phyloP scores from a whole-genome alignment of 2,888 invertebrate species.

The Dilophus febrilis region DNA sequence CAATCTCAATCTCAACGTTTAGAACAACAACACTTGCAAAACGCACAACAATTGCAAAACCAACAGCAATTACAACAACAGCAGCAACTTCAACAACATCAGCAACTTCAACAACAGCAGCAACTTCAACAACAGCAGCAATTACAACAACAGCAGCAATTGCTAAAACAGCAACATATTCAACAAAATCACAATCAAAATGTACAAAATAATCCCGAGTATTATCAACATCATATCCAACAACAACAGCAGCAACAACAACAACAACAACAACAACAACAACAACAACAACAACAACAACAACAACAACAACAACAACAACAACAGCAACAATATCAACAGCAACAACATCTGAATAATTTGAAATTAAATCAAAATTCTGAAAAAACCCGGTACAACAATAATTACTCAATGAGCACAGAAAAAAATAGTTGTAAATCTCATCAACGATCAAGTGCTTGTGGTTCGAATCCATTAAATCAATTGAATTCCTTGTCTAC shows the following conservation, averaged over 20 bases:
- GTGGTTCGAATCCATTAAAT: too few species aligned
- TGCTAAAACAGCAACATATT: conserved; percentile 7
- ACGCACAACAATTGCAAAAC: neutral
- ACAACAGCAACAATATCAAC: too few species aligned
- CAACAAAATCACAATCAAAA: conserved; percentile 7
- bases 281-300: conserved; percentile 28
- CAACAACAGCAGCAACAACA: neutral
- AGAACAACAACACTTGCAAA: neutral
- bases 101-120: conserved; percentile 11
- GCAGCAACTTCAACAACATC: conserved; percentile 5
- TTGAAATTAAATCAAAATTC: too few species aligned
- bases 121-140: conserved; percentile 11
- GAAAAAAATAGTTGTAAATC: too few species aligned
- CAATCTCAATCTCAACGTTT: too few species aligned
- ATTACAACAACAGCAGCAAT: conserved; percentile 4
- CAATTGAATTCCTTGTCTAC: too few species aligned
- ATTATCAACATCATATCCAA: too few species aligned
- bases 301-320: too few species aligned
- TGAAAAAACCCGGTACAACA: too few species aligned
- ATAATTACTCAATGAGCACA: too few species aligned
- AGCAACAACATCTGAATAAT: too few species aligned
- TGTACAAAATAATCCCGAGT: neutral
- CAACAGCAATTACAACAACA: neutral
- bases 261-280: conserved; percentile 17
- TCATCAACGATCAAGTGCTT: too few species aligned